phyloP scores from a whole-genome alignment of 2,888 invertebrate genomes.

The Agrenia bidenticulata region DNA sequence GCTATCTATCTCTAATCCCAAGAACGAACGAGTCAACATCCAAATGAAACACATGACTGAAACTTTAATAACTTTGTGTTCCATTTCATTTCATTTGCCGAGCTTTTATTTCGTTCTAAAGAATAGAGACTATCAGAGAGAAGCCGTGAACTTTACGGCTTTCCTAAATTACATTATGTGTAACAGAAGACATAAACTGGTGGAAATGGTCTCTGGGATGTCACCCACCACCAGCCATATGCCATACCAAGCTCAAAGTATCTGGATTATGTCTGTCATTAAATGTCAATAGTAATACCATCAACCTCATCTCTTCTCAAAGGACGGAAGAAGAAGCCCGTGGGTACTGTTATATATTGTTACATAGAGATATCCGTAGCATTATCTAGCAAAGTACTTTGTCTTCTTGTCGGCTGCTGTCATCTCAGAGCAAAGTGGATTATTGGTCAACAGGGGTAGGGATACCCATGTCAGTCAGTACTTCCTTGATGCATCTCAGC shows the following conservation, averaged over 20 bases:
- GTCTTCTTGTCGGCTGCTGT: constrained; percentile 2
- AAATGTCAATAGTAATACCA: constrained; percentile 23
- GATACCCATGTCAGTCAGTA: constrained; percentile 57
- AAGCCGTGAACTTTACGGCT: constrained; percentile 13
- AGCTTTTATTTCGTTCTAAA: neutral
- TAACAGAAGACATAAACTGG: constrained; percentile 10
- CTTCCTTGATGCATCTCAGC: constrained; percentile 55
- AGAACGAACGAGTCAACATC: neutral
- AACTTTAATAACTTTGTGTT: constrained; percentile 16
- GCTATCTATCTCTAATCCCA: too few species aligned
- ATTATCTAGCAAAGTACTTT: neutral
- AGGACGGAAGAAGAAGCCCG: neutral
- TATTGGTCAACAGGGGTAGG: constrained; percentile 47
- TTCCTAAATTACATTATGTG: constrained; percentile 13
- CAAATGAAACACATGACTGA: constrained; percentile 2
- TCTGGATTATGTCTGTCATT: constrained; percentile 22
- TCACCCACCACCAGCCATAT: constrained; percentile 8
- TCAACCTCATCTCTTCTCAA: neutral
- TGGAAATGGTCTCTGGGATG: constrained; percentile 5
- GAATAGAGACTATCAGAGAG: neutral
- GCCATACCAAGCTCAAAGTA: neutral
- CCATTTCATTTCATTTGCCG: constrained; percentile 13
- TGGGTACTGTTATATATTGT: too few species aligned
- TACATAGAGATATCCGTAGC: neutral
- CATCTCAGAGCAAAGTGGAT: constrained; percentile 2